These are phyloP conservation scores for Chrysodeixis includens DNA, from an alignment of 2,888 invertebrate genomes.

Conservation along the genomic window DNA sequence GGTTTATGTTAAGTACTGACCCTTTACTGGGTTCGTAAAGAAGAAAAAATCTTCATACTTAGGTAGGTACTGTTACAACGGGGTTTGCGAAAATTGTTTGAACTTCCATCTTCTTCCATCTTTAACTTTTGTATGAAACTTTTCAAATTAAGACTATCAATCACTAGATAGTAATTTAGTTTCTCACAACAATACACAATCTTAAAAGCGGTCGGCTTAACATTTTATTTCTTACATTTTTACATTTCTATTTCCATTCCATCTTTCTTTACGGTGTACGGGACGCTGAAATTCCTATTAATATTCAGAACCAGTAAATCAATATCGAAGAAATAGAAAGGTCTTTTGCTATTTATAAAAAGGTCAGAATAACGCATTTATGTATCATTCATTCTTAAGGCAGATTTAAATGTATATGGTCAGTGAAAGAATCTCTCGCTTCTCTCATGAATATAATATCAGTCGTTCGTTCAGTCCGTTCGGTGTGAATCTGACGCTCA, in stretches of 20 bases:
- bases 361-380: background rate
- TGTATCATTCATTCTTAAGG: constrained; percentile 17
- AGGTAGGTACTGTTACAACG: constrained; percentile 9
- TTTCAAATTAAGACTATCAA: no score
- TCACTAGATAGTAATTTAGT: background rate
- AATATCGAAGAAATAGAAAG: constrained; percentile 4
- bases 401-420: constrained; percentile 15
- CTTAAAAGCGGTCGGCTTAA: background rate
- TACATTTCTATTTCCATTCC: background rate
- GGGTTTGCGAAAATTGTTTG: no score
- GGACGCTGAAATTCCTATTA: background rate
- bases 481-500: constrained; percentile 46
- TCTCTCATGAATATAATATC: constrained; percentile 46
- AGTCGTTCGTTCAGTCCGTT: constrained; percentile 18
- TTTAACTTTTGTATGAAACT: no score
- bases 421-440: constrained; percentile 14
- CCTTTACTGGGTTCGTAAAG: constrained; percentile 36
- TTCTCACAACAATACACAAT: background rate
- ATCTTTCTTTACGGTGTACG: background rate
- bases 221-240: background rate
- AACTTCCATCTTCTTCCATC: constrained; percentile 8
- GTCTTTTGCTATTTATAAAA: background rate
- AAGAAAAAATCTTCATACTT: constrained; percentile 14
- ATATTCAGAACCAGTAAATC: background rate
- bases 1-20: constrained; percentile 48